Conservation (phyloP, 2,888 invertebrate genomes). For the Drosophila helvetica region DNA sequence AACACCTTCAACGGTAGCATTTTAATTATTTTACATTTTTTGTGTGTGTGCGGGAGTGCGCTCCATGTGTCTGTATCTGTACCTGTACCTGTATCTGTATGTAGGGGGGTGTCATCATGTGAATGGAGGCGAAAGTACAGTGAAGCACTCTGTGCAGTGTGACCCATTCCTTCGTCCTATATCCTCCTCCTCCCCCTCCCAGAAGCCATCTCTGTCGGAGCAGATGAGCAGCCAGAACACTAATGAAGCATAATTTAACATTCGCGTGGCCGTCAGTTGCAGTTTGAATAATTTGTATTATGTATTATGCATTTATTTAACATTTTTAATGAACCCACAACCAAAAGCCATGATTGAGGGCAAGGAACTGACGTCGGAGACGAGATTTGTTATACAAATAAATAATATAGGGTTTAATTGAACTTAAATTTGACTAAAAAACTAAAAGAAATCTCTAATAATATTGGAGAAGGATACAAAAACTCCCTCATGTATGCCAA, state of each 20-base stretch:
- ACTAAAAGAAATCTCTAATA: neutral
- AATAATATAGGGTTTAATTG: neutral
- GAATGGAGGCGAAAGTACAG: slow-evolving; percentile 58
- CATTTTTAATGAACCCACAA: slow-evolving; percentile 70
- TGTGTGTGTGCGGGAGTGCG: slow-evolving; percentile 29
- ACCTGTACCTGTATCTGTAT: slow-evolving; percentile 12
- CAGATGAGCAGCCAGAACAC: slow-evolving; percentile 51
- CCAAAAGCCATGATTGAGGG: slow-evolving; percentile 38
- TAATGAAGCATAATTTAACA: slow-evolving; percentile 78
- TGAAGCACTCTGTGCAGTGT: slow-evolving; percentile 37
- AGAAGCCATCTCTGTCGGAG: slow-evolving; percentile 2
- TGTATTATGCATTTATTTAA: slow-evolving; percentile 53
- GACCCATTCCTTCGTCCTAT: slow-evolving; percentile 37
- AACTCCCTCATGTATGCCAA: too few relatives aligned
- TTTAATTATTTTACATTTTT: slow-evolving; percentile 77
- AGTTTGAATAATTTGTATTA: slow-evolving; percentile 62
- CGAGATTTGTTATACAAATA: neutral
- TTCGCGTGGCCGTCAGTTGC: slow-evolving; percentile 49
- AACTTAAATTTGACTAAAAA: neutral
- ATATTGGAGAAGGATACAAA: too few relatives aligned
- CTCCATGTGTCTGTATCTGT: slow-evolving; percentile 6
- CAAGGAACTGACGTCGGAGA: slow-evolving; percentile 14
- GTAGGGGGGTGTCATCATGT: slow-evolving; percentile 32
- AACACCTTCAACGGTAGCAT: slow-evolving; percentile 65
- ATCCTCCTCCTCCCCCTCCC: neutral